phyloP scores from a whole-genome alignment of 2,797 vertebrate species.

The Austrolebias charrua region DNA sequence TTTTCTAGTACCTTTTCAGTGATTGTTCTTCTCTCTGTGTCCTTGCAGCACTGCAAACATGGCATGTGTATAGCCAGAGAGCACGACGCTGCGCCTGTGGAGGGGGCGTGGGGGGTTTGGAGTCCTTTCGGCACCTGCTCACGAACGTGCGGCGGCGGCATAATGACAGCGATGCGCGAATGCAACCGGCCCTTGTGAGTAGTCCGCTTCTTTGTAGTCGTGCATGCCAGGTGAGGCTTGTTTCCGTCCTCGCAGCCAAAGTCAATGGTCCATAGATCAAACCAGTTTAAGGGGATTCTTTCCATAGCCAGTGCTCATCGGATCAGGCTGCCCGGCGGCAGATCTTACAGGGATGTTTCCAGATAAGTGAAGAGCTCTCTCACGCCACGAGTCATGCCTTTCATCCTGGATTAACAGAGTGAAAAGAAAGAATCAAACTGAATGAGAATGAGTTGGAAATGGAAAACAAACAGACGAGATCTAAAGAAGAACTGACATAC shows the following conservation, averaged over 20 bases:
- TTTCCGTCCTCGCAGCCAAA: constrained; percentile 56
- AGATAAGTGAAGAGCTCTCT: constrained; percentile 23
- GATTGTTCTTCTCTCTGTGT: constrained; percentile 10
- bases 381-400: constrained; percentile 16
- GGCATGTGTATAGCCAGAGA: constrained; percentile 92
- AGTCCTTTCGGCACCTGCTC: constrained; percentile 97
- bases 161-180: constrained; percentile 91
- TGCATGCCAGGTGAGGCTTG: constrained; percentile 58
- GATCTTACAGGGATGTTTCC: constrained; percentile 30
- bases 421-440: constrained; percentile 2
- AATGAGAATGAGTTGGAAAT: constrained; percentile 12
- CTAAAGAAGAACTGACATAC: neutral
- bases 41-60: constrained; percentile 90
- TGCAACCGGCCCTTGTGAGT: constrained; percentile 97
- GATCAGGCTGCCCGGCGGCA: constrained; percentile 19
- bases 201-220: constrained; percentile 66
- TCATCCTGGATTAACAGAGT: constrained; percentile 20
- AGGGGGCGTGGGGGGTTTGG: constrained; percentile 96
- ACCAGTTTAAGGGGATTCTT: constrained; percentile 56
- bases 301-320: constrained; percentile 55
- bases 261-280: constrained; percentile 70
- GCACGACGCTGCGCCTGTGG: constrained; percentile 79
- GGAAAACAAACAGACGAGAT: neutral
- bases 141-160: constrained; percentile 92
- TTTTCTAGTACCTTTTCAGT: constrained; percentile 9